A percentile compares a stretch with the other conserved stretches of the same genome.
These are phyloP conservation scores for Microctonus aethiopoides DNA, from an alignment of 2,888 invertebrate genomes.

Conservation along the genomic window DNA sequence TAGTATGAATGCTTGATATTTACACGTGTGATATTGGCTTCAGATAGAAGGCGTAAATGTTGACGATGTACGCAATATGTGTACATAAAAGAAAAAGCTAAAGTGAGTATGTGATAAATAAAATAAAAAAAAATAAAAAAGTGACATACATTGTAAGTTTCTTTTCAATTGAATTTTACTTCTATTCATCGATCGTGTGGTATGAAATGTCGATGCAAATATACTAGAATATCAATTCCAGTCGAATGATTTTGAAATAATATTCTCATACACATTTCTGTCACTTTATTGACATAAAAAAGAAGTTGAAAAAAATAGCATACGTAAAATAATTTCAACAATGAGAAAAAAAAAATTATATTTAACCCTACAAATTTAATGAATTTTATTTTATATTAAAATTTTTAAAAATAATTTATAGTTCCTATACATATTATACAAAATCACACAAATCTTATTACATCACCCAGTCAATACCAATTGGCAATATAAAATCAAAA, in stretches of 20 bases:
- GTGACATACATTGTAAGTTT: neutral
- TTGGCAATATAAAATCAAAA: no score
- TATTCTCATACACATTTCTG: neutral
- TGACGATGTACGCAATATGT: no score
- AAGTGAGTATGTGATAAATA: neutral
- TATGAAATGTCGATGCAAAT: neutral
- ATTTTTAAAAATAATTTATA: no score
- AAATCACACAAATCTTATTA: neutral
- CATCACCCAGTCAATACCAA: no score
- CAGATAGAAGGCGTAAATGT: no score
- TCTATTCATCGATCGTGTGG: neutral
- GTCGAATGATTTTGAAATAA: neutral
- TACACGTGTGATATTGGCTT: no score
- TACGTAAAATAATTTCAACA: no score
- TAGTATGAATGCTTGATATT: no score
- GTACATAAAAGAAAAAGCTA: neutral
- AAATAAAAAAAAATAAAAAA: neutral
- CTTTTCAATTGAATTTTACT: slow-evolving; percentile 3
- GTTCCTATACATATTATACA: neutral
- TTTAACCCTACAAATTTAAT: neutral
- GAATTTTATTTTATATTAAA: no score
- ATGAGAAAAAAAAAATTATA: no score
- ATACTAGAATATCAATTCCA: neutral
- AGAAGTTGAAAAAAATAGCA: no score
- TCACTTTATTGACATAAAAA: neutral